A percentile compares a stretch with the other conserved stretches of the same genome.
Conservation (phyloP, 2,888 invertebrate species). For the Volucella bombylans region DNA sequence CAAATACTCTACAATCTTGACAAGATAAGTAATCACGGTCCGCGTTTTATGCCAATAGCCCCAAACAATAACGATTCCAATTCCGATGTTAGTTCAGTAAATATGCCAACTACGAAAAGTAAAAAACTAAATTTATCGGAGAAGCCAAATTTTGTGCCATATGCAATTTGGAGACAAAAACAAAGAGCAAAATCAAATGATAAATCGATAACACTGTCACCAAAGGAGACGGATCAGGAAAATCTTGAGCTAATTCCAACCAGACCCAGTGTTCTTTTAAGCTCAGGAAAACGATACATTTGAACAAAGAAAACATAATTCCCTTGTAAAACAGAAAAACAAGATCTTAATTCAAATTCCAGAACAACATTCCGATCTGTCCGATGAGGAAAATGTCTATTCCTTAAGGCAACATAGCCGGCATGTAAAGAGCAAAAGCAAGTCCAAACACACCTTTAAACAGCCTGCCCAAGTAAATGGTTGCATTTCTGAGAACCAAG, state of each 20-base stretch:
- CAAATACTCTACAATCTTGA: conserved; percentile 57
- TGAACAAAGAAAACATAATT: too few species aligned
- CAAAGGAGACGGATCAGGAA: too few species aligned
- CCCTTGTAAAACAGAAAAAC: too few species aligned
- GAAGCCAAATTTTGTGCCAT: conserved; percentile 35
- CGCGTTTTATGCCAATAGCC: neutral
- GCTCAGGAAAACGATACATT: too few species aligned
- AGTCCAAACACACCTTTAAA: too few species aligned
- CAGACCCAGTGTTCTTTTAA: neutral
- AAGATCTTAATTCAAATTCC: too few species aligned
- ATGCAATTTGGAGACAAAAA: conserved; percentile 39
- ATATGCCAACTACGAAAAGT: neutral
- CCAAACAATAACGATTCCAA: neutral
- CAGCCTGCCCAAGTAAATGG: too few species aligned
- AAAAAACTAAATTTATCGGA: conserved; percentile 3
- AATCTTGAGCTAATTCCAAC: neutral
- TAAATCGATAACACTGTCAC: neutral
- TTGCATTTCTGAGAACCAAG: too few species aligned
- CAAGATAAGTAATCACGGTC: conserved; percentile 35
- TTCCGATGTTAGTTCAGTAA: neutral
- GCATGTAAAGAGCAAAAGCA: too few species aligned
- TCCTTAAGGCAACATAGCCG: too few species aligned
- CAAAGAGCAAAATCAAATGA: conserved; percentile 22
- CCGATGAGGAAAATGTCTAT: too few species aligned
- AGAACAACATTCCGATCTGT: too few species aligned